Base-by-base conservation (phyloP, 2,888 invertebrate species). In the Protonemura montana region DNA sequence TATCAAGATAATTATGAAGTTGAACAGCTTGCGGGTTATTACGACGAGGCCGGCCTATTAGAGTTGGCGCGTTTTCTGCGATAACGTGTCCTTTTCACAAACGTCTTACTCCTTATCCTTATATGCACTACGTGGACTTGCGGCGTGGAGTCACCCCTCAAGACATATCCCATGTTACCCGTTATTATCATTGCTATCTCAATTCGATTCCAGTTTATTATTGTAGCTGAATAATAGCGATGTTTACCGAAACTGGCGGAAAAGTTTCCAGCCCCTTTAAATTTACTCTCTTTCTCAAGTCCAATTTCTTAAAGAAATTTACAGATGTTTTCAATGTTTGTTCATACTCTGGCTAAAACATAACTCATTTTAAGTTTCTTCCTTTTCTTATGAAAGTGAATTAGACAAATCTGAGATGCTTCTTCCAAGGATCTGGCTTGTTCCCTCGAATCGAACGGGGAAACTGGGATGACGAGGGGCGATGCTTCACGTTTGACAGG, bases 401-500 rank as follows among this genome's bases (percentile, higher is more conserved):
- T 81, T 81, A 81, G 30, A n/a, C 81, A 29, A 30, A 81, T 81
- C 81, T 3, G 27, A 81, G 81, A 1, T 16, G 28, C 29, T 78
- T 16, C 6, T 25, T 25, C 26, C 59, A 2, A 59, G 59, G 1
- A 21, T 13, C 59, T 59, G 59, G 21, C 59, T 59, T 59, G 59
- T 59, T 13, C 59, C 21, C 41, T 5, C 59, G 59, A 21, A 59
- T 59, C 59, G 59, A 59, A 59, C 59, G 59, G 2, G 59, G 26
- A n/a, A 82, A 6, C 30, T 41, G 82, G 82, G 25, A 30, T 30
- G 35, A 41, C 42, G 26, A 7, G 26, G 30, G 7, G 41, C 42
- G 41, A 82, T 82, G 35, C 82, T n/a, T 82, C 82, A 82, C 30
- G 25, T 82, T 82, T 82, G 82, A 82, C 82, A 82, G 82, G 82